Conservation (phyloP, 2,888 invertebrate species). For the Drosophila pseudotalamancana region DNA sequence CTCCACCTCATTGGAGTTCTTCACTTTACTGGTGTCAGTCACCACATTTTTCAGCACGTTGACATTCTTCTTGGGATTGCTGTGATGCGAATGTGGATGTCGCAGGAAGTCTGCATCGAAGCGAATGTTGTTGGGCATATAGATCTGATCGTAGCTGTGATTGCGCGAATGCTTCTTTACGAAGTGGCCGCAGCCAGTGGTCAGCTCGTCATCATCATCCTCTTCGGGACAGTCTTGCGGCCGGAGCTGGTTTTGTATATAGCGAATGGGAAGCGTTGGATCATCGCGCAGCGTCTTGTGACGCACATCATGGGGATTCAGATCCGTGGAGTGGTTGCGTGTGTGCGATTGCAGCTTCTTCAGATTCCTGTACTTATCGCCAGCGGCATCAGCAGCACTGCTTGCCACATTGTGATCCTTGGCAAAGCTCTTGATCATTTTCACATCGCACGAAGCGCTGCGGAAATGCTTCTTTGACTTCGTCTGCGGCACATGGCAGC, state of each 20-base stretch:
- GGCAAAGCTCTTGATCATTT: constrained; percentile 84
- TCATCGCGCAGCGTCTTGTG: constrained; percentile 81
- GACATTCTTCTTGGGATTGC: constrained; percentile 81
- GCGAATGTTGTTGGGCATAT: constrained; percentile 84
- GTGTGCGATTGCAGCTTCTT: constrained; percentile 84
- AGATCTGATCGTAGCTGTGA: constrained; percentile 84
- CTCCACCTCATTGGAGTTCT: constrained; percentile 83
- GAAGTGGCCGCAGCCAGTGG: constrained; percentile 82
- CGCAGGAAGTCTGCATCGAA: constrained; percentile 84
- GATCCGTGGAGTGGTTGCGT: constrained; percentile 84
- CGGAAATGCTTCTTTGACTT: constrained; percentile 84
- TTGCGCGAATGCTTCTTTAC: constrained; percentile 84
- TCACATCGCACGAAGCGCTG: constrained; percentile 84
- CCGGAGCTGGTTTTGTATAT: constrained; percentile 83
- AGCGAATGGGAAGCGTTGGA: constrained; percentile 82
- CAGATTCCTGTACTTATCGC: constrained; percentile 79
- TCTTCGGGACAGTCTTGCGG: constrained; percentile 75
- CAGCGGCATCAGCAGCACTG: constrained; percentile 56
- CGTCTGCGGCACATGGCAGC: constrained; percentile 76
- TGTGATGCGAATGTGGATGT: constrained; percentile 64
- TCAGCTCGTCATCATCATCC: constrained; percentile 82
- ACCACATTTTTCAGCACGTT: constrained; percentile 83
- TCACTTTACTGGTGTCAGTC: constrained; percentile 72
- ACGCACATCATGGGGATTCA: constrained; percentile 81
- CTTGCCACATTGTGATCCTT: constrained; percentile 77